Base-by-base conservation (phyloP, 2,797 vertebrate species). In the Neostethus bicornis region DNA sequence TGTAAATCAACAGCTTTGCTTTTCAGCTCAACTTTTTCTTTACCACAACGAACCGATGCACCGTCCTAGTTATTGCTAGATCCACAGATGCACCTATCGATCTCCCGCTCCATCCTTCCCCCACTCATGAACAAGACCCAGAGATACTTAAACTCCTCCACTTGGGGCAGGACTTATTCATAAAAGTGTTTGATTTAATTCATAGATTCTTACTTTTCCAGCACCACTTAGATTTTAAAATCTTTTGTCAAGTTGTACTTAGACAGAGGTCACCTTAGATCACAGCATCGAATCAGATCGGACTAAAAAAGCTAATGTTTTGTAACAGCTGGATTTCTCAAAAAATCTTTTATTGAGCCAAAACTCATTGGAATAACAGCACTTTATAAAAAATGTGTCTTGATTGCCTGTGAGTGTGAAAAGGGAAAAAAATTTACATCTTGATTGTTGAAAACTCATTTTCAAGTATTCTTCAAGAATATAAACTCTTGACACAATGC, bases 391-490 rank as follows among this genome's bases (percentile, higher is more conserved):
- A 21, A 21, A 14, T 5, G 17, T 20, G 20, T 46, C 55, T 56
- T 13, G 4, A 12, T 24, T 44, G 25, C 23, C 20, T 5, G 4
- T 9, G 34, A 32, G 20, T 47, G 9, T 25, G 13, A 6, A 41
- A 5, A 56, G 37, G 58, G 39, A 48, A 24, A 49, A 39, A 38
- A 14, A 25, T 49, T 53, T 31, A 51, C 69, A 23, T 31, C 39
- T 87, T 80, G 77, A 61, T 79, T 89, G 76, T 81, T 78, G 78
- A 62, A 63, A 77, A 79, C 65, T 77, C 79, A 66, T 61, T 67
- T 58, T 56, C 77, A 51, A 80, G 79, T 88, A 81, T 81, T 85
- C 84, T 90, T 85, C 63, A 73, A 87, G 76, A 81, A 83, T 86
- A 79, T 81, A 87, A 83, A 86, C 71, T 73, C 83, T 81, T 81